Percentiles rank a stretch among this genome's conserved stretches.
These are phyloP conservation scores for Latrodectus elegans DNA, from an alignment of 2,888 invertebrate species.

Conservation along the genomic window DNA sequence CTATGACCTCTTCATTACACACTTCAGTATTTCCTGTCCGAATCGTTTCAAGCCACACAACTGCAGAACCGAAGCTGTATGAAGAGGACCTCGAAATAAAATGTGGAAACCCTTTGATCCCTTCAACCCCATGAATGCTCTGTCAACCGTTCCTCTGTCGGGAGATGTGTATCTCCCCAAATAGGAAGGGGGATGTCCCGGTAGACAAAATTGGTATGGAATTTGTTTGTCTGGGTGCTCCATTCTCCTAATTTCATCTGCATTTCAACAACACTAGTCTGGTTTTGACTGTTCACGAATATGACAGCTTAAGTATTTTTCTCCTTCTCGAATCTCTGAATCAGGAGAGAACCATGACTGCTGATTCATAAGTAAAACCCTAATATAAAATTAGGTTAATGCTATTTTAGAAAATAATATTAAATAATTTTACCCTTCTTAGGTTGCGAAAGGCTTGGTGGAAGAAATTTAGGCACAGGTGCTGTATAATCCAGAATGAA, in stretches of 20 bases:
- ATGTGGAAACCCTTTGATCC: slow-evolving; percentile 9
- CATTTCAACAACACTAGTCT: background rate
- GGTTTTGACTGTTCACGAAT: background rate
- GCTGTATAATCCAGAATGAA: too few relatives aligned
- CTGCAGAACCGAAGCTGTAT: slow-evolving; percentile 1
- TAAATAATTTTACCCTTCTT: too few relatives aligned
- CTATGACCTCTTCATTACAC: too few relatives aligned
- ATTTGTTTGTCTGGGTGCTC: background rate
- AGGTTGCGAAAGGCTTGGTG: too few relatives aligned
- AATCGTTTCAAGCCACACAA: slow-evolving; percentile 34
- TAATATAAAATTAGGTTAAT: too few relatives aligned
- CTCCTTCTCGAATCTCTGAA: too few relatives aligned
- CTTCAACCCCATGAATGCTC: slow-evolving; percentile 11
- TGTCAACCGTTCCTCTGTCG: slow-evolving; percentile 27
- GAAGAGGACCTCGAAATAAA: slow-evolving; percentile 17
- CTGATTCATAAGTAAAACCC: too few relatives aligned
- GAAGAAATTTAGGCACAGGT: too few relatives aligned
- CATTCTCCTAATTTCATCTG: background rate
- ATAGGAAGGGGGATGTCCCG: background rate
- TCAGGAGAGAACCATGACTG: too few relatives aligned
- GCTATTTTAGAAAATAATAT: too few relatives aligned
- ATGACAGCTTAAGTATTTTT: too few relatives aligned
- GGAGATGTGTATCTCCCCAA: slow-evolving; percentile 39
- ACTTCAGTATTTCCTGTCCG: too few relatives aligned
- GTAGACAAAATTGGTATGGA: slow-evolving; percentile 7